Base-by-base conservation (phyloP, 2,888 invertebrate genomes). In the Drosophila ezoana region DNA sequence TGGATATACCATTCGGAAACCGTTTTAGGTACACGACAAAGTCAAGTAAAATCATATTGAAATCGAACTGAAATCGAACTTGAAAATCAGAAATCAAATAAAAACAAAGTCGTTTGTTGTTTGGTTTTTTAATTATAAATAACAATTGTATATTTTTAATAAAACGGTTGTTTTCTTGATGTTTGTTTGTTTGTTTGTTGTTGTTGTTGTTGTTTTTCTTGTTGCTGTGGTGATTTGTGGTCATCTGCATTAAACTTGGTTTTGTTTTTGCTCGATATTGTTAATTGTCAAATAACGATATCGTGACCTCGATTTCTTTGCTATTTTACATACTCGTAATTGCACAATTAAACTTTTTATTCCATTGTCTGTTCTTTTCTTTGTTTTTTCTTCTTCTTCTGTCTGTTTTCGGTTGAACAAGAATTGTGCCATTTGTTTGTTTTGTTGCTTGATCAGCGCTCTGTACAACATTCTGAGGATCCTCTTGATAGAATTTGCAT, bases 121-220 rank as follows among this genome's bases (percentile, higher is more conserved):
- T 85, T 81, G 78, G 81, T 79, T 90, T 91, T 90, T 90, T 90
- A 90, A 91, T 91, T 90, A 90, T 90, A 91, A 90, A 90, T 90
- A 90, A 90, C 90, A 91, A 90, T 90, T 91, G 84, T 90, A 90
- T 90, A 91, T 91, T 90, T 90, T 89, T 76, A 81, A 90, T 91
- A 86, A 90, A 90, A 89, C 77, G 87, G 81, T 71, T 84, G 62
- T 79, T 71, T 54, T 74, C 62, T 70, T 81, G 61, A 76, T 72
- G 56, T 68, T 69, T 77, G 58, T 49, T 56, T 18, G 38, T 49
- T 57, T 58, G 47, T 60, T 58, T 37, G 13, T 58, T 62, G 47
- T 57, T 75, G 64, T 74, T 76, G 65, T 69, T 72, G 72, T 28
- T 28, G 28, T 28, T 28, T 28, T 8, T 28, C 8, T 28, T 28